These are phyloP conservation scores for Drosophila glabriapex DNA, from an alignment of 2,888 invertebrate species.

Conservation along the genomic window DNA sequence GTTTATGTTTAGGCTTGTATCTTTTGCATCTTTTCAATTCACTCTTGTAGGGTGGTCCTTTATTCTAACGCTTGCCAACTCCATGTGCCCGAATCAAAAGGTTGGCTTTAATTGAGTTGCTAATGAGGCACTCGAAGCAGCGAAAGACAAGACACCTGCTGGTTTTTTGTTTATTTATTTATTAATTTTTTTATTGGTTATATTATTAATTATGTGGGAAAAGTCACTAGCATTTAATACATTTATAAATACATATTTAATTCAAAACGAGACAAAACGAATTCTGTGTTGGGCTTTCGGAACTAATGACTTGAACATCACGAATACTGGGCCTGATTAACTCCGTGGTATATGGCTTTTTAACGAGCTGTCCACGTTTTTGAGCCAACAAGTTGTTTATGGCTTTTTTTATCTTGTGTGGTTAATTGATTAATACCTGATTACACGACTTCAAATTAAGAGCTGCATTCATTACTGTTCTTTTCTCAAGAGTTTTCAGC, in stretches of 20 bases:
- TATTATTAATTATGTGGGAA: slow-evolving; percentile 40
- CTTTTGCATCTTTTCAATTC: slow-evolving; percentile 18
- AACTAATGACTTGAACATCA: slow-evolving; percentile 7
- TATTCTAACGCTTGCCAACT: slow-evolving; percentile 12
- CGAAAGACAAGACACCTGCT: not conserved
- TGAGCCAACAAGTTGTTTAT: not conserved
- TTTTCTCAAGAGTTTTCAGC: not conserved
- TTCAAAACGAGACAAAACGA: slow-evolving; percentile 2
- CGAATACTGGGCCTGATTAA: slow-evolving; percentile 25
- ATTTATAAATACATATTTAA: slow-evolving; percentile 19
- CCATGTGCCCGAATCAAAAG: slow-evolving; percentile 20
- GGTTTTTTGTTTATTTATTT: not conserved
- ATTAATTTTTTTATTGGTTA: not conserved
- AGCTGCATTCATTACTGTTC: not conserved
- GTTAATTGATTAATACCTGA: not conserved
- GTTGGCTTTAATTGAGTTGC: slow-evolving; percentile 38
- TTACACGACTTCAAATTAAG: not conserved
- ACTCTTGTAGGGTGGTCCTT: slow-evolving; percentile 52
- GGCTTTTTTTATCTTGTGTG: not conserved
- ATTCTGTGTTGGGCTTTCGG: slow-evolving; percentile 5
- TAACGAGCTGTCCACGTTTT: not conserved
- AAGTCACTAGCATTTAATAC: slow-evolving; percentile 26
- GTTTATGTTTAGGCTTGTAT: slow-evolving; percentile 47
- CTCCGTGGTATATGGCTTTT: not conserved
- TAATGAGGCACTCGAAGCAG: slow-evolving; percentile 7